Base-by-base conservation (phyloP, 2,113 vertebrate species). In the Tetraodon nigroviridis region DNA sequence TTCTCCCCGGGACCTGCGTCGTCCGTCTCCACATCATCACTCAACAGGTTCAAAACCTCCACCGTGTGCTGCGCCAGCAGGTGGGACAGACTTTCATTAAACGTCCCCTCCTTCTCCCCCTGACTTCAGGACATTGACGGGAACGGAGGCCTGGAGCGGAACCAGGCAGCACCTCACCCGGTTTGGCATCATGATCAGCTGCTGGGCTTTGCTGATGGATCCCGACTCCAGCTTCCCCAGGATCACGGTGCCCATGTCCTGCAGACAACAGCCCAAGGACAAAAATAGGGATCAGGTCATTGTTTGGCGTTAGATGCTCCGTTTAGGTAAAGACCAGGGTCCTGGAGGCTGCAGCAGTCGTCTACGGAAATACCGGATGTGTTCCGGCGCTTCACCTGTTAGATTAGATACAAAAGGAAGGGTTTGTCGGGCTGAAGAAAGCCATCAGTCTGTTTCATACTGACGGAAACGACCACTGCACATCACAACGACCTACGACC, bases 151-250 rank as follows among this genome's bases (percentile, higher is more conserved):
- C n/a, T 17, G n/a, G 11, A 46, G n/a, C 13, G 18, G 14, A 21
- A 37, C 32, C 32, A 37, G 24, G 7, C 32, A 42, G 51, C 32
- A 20, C 60, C 85, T 85, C 91, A 98, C 97, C 94, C 97, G 93
- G 86, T 99, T 99, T 82, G 97, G 97, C 97, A 99, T 99, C 97
- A 99, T 99, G 77, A 95, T 91, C 82, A 99, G 91, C 86, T 97
- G 95, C 66, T 98, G 95, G 85, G 95, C 95, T 95, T 98, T 99
- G 84, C 91, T 92, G 84, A 99, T 97, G 59, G 83, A 93, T 66
- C 96, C 97, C 0, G 96, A 98, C 88, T 99, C 97, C 90, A 98
- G 90, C 88, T 99, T 99, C 72, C 97, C 97, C 37, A 98, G 92
- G 76, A 99, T 92, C 70, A 98, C 96, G 17, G 96, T 98, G 69